Evolutionary conservation across 1,140 invertebrate species (phyloP), one percentile per base, ranked within the genome.

Genomic region (Drosophila pachea): DNA sequence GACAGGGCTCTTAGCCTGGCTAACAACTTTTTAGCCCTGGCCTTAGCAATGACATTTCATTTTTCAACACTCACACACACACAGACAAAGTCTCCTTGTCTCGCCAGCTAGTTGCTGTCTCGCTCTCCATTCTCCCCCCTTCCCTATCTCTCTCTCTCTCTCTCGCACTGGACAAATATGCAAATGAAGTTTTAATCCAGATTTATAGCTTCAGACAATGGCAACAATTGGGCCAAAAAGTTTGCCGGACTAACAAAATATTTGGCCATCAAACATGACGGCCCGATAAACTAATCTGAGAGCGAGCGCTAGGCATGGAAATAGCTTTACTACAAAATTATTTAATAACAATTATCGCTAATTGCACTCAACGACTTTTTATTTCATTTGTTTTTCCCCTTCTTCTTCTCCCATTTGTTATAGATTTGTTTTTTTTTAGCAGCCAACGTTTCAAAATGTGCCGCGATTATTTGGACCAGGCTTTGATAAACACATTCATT

Each of bases 131-230:
- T 42, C n/a, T 9, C 4, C 6, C 35, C 4, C 35, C 6, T 9
- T 42, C 40, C 12, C 4, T 6, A 11, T 42, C 40, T 42, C 2
- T 42, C 40, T 42, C 40, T 42, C 40, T 42, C 16, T 53, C 8
- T 38, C 43, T 8, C 38, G 60, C 48, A 35, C 29, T 50, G 11
- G 49, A 29, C 56, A 68, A 68, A 68, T 72, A 72, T 58, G 54
- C 52, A 73, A 74, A 79, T 74, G 54, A 76, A 69, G 71, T 81
- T 74, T 82, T 82, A 82, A 83, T 83, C 75, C 78, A 74, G 75
- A 82, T 82, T 82, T 82, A 83, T 82, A 42, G 75, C 62, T 64
- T 67, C 35, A 33, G 53, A 36, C 38, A 59, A 49, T 49, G 56
- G 45, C 59, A 78, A 64, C 68, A 69, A 67, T 66, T 76, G 60